Percentiles rank a stretch among this genome's conserved stretches.
phyloP scores from a whole-genome alignment of 1,140 invertebrate species.

The Sycophaga agraensis region DNA sequence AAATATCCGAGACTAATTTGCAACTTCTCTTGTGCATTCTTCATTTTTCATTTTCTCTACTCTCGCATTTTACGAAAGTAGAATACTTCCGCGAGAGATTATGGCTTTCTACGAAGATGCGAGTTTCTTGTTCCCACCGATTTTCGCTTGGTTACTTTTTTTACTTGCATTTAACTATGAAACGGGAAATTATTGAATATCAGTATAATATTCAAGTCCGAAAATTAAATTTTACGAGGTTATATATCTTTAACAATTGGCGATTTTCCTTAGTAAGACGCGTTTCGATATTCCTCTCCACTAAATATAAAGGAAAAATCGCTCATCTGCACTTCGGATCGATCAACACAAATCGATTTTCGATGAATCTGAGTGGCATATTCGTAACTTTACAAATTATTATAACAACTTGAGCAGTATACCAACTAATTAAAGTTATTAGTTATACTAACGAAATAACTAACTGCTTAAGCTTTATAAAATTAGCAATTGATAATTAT shows the following conservation, averaged over 20 bases:
- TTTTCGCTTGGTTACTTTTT: constrained; percentile 21
- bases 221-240: constrained; percentile 3
- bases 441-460: constrained; percentile 27
- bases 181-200: constrained; percentile 10
- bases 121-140: constrained; percentile 35
- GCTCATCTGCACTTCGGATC: background rate
- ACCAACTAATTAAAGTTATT: constrained; percentile 18
- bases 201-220: background rate
- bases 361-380: constrained; percentile 16
- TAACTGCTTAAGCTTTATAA: constrained; percentile 16
- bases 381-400: constrained; percentile 22
- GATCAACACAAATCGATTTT: constrained; percentile 9
- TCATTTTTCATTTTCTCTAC: constrained; percentile 9
- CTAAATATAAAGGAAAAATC: constrained; percentile 14
- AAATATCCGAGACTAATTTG: constrained; percentile 10
- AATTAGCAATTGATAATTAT: constrained; percentile 21
- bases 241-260: background rate
- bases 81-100: constrained; percentile 13
- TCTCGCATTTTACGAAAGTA: constrained; percentile 10
- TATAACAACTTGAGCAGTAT: constrained; percentile 17
- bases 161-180: constrained; percentile 7
- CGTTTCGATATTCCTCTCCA: constrained; percentile 1
- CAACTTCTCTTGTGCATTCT: constrained; percentile 5
- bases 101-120: constrained; percentile 33
- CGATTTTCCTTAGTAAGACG: background rate